Conservation (phyloP, 2,888 invertebrate species). For the Oscheius myriophilus region DNA sequence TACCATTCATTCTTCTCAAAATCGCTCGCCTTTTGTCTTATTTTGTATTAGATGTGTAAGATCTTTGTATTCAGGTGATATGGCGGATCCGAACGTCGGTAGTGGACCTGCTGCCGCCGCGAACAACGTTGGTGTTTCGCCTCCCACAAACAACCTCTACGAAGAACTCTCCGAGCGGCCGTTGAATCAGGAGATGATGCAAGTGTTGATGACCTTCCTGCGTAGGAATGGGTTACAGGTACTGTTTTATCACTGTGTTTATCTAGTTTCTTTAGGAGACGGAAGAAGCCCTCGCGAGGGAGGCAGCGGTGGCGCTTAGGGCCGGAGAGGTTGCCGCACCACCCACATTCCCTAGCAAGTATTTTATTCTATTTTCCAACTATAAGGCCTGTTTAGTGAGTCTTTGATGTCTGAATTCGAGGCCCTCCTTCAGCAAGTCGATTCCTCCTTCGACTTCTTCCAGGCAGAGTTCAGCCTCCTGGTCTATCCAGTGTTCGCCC, state of each 20-base stretch:
- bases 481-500: slow-evolving; percentile 54
- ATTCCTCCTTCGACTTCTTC: slow-evolving; percentile 49
- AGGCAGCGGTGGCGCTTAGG: slow-evolving; percentile 36
- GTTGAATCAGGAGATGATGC: slow-evolving; percentile 38
- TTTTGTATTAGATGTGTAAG: no score
- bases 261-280: slow-evolving; percentile 33
- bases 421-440: slow-evolving; percentile 47
- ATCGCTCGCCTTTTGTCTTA: no score
- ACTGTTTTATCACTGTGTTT: neutral
- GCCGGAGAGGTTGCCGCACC: slow-evolving; percentile 26
- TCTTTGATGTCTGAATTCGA: slow-evolving; percentile 50
- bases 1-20: no score
- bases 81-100: no score
- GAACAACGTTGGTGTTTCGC: slow-evolving; percentile 13
- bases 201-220: slow-evolving; percentile 43
- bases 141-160: slow-evolving; percentile 14
- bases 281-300: slow-evolving; percentile 44
- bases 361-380: neutral
- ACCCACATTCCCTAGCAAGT: slow-evolving; percentile 33
- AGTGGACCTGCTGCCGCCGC: no score
- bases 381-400: slow-evolving; percentile 35
- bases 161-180: slow-evolving; percentile 22
- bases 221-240: slow-evolving; percentile 48
- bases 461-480: slow-evolving; percentile 36
- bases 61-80: no score